A percentile compares a stretch with the other conserved stretches of the same genome.
phyloP scores from a whole-genome alignment of 2,113 vertebrate species.

The Fregata magnificens region DNA sequence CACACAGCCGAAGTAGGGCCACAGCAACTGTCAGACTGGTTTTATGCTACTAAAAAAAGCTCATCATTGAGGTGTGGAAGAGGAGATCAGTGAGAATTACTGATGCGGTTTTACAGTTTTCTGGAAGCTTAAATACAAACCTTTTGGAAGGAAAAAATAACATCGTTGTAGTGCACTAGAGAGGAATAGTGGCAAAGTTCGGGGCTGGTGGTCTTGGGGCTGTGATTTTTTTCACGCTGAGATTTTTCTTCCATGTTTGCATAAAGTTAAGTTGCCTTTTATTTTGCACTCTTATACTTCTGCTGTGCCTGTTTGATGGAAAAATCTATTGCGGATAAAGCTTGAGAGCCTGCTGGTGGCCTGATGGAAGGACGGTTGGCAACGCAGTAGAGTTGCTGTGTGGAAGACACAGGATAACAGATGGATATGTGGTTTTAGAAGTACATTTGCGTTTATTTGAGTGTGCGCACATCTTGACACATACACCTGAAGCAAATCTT shows the following conservation, averaged over 20 bases:
- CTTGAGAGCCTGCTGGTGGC: background rate
- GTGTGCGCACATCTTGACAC: accelerated
- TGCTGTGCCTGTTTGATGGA: background rate
- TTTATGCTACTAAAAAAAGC: background rate
- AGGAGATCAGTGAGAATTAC: background rate
- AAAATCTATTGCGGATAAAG: background rate
- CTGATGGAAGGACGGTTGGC: background rate
- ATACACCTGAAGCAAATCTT: background rate
- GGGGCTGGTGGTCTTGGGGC: background rate
- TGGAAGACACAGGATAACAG: background rate
- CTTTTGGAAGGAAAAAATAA: background rate
- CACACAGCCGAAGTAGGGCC: background rate
- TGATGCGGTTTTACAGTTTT: background rate
- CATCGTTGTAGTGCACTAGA: background rate
- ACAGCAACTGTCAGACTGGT: background rate
- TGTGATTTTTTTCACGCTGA: background rate
- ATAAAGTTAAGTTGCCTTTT: background rate
- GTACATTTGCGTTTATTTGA: background rate
- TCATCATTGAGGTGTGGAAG: background rate
- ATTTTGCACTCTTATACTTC: background rate
- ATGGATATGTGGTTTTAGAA: background rate
- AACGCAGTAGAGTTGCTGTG: background rate
- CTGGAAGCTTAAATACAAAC: background rate
- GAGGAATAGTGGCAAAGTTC: background rate
- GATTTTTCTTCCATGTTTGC: background rate